These are phyloP conservation scores for Stegostoma tigrinum DNA, from an alignment of 2,113 vertebrate species.

Conservation along the genomic window DNA sequence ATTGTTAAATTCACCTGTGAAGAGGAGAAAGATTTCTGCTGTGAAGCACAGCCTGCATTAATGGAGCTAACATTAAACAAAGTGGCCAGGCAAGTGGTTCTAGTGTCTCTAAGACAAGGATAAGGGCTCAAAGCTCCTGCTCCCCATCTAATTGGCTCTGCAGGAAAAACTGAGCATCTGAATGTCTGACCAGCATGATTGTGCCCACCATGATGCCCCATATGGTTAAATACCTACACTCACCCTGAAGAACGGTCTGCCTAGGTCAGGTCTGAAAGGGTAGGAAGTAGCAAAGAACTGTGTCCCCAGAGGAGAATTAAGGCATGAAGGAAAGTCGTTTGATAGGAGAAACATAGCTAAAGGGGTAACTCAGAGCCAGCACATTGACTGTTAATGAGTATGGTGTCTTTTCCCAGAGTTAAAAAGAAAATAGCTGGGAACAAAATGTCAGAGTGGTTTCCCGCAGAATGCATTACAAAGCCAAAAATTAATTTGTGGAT, in stretches of 20 bases:
- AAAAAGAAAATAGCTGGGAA: constrained; percentile 32
- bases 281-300: background rate
- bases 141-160: background rate
- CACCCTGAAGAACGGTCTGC: background rate
- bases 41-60: background rate
- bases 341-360: background rate
- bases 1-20: background rate
- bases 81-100: background rate
- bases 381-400: constrained; percentile 14
- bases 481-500: constrained; percentile 69
- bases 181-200: background rate
- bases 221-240: background rate
- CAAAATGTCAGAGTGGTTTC: constrained; percentile 48
- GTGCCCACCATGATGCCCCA: background rate
- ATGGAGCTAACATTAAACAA: background rate
- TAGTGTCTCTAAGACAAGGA: background rate
- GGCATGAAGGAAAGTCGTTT: background rate
- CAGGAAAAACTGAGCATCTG: background rate
- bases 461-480: constrained; percentile 59
- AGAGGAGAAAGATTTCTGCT: background rate
- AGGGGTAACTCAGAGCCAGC: constrained; percentile 7
- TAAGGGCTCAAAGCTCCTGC: background rate
- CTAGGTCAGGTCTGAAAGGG: background rate
- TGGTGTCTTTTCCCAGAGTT: constrained; percentile 26
- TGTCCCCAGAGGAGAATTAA: too few species aligned